Evolutionary conservation across 1,140 invertebrate genomes (phyloP), one percentile per base, ranked within the genome.

Genomic region (Drosophila cardini): DNA sequence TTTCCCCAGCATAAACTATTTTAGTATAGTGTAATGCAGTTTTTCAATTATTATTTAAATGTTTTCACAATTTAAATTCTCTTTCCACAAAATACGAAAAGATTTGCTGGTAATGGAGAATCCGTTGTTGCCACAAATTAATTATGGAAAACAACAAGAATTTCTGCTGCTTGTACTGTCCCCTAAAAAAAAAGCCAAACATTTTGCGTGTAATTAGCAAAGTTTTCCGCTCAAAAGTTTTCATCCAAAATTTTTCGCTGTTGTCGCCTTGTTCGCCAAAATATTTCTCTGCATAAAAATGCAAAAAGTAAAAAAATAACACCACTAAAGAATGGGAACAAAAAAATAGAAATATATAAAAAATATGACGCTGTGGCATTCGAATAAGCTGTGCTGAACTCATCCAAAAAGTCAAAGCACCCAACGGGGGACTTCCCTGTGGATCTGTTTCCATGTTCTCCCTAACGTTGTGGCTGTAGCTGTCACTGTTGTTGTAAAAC

Each of bases 121-220:
- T 50, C 57, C 71, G 45, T 57, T 56, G 48, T 30, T 18, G 57
- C 63, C 46, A 40, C 45, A 79, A 79, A 79, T 79, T 76, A 77
- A 76, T 79, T 78, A 78, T 78, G 76, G 75, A 58, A 72, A 72
- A 72, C 73, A 78, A 76, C 68, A 58, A 72, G 62, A 56, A 76
- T 64, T 76, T 63, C 42, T 56, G 46, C 7, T 50, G 56, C 69
- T 42, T 70, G 52, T 34, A 32, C 18, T 70, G 64, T 67, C 50
- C 58, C 56, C 21, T 4, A 45, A 69, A 78, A 78, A 26, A 45
- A 69, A 78, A 78, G 64, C 69, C 77, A 79, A 79, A 79, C 74
- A 79, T 79, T 79, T 79, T 72, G 78, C 78, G 71, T 80, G 75
- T 78, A 80, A 80, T 80, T 80, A 80, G 78, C 78, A 80, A 80